Conservation (phyloP, 2,888 invertebrate genomes). For the Anoncus sp. region DNA sequence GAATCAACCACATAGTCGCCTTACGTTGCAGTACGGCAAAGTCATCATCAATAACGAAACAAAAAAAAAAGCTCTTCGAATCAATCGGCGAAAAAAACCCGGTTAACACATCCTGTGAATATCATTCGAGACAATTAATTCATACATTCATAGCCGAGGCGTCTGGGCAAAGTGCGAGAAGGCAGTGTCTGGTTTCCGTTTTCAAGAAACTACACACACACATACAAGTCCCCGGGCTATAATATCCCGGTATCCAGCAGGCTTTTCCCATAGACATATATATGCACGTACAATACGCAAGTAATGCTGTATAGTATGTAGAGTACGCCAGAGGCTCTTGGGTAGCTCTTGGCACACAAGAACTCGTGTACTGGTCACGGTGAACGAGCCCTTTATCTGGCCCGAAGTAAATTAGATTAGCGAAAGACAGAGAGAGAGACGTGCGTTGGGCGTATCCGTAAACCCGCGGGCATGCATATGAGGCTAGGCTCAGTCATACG, state of each 20-base stretch:
- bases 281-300: constrained; percentile 18
- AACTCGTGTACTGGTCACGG: constrained; percentile 69
- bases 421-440: constrained; percentile 74
- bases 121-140: constrained; percentile 44
- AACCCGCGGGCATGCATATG: constrained; percentile 67
- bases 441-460: constrained; percentile 70
- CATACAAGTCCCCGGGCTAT: constrained; percentile 39
- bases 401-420: constrained; percentile 77
- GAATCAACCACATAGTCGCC: not conserved
- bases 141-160: constrained; percentile 8
- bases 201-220: constrained; percentile 49
- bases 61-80: constrained; percentile 19
- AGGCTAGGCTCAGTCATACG: constrained; percentile 37
- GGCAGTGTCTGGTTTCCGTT: constrained; percentile 58
- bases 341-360: constrained; percentile 43
- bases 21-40: not conserved
- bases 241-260: constrained; percentile 36
- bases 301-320: constrained; percentile 22
- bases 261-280: constrained; percentile 54
- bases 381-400: constrained; percentile 76
- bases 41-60: not conserved
- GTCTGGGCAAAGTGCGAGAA: constrained; percentile 39
- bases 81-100: constrained; percentile 30
- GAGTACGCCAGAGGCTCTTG: constrained; percentile 14
- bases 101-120: constrained; percentile 44